These are phyloP conservation scores for Ditylenchus dipsaci DNA, from an alignment of 1,140 invertebrate species.

Conservation along the genomic window DNA sequence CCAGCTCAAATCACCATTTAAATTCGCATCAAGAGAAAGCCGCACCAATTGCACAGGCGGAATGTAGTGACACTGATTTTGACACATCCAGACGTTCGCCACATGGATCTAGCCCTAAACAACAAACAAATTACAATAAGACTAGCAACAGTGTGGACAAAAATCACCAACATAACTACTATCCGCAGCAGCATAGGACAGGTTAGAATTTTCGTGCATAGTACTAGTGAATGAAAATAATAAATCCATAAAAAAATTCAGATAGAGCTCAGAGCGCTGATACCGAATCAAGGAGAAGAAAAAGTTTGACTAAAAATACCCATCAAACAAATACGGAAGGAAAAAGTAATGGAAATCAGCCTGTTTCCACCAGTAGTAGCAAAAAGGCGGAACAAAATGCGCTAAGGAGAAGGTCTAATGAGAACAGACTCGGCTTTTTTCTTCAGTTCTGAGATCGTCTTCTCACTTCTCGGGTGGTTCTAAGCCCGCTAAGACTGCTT, in stretches of 20 bases:
- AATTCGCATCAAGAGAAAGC: not conserved
- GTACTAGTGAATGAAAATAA: not conserved
- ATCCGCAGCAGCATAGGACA: not conserved
- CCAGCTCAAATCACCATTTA: not conserved
- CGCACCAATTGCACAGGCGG: constrained; percentile 54
- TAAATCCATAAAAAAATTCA: not conserved
- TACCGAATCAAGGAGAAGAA: not conserved
- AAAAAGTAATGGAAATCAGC: not conserved
- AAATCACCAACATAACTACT: not conserved
- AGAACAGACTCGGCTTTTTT: not conserved
- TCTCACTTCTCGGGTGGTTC: not conserved
- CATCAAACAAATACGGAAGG: not conserved
- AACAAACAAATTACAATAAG: not conserved
- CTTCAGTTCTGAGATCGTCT: not conserved
- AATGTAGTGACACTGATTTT: constrained; percentile 56
- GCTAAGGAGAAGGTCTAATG: not conserved
- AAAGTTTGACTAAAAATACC: not conserved
- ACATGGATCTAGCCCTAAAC: not conserved
- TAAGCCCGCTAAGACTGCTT: not conserved
- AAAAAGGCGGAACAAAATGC: not conserved
- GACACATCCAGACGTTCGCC: constrained; percentile 32
- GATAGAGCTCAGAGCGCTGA: not conserved
- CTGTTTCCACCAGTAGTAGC: not conserved
- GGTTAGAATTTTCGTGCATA: no score
- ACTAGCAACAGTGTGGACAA: not conserved